Evolutionary conservation across 2,113 vertebrate species (phyloP).

Genomic region (Chunga burmeisteri): DNA sequence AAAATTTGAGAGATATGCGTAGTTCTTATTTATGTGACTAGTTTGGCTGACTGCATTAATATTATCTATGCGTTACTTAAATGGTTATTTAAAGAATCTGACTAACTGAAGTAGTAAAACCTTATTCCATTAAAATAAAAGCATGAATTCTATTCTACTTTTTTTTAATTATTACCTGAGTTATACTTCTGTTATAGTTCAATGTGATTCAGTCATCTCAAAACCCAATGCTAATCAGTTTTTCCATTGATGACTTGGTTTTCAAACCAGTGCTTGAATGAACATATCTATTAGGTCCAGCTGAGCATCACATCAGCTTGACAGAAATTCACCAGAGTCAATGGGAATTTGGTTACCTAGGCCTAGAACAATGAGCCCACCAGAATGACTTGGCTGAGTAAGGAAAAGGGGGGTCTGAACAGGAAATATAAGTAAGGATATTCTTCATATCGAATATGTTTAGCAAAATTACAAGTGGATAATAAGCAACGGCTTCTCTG

Average conservation of each 20-base stretch:
- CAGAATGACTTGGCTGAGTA: neutral
- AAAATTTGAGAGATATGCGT: neutral
- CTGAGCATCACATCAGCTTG: neutral
- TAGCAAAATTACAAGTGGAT: neutral
- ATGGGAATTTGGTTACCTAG: neutral
- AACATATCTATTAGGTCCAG: neutral
- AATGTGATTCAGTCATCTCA: neutral
- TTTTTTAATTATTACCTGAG: neutral
- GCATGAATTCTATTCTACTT: neutral
- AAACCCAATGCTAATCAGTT: neutral
- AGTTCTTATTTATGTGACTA: neutral
- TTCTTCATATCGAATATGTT: neutral
- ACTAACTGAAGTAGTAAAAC: neutral
- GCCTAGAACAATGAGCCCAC: neutral
- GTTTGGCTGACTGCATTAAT: neutral
- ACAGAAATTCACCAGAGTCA: neutral
- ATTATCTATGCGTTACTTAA: neutral
- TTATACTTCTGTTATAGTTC: neutral
- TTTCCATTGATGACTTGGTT: neutral
- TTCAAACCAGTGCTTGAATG: neutral
- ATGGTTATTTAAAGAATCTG: neutral
- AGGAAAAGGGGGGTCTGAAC: neutral
- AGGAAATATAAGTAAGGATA: neutral
- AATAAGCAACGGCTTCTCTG: neutral
- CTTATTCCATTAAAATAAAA: neutral